Evolutionary conservation across 1,140 invertebrate species (phyloP), one percentile per base, ranked within the genome.

Genomic region (Caligus rogercresseyi): DNA sequence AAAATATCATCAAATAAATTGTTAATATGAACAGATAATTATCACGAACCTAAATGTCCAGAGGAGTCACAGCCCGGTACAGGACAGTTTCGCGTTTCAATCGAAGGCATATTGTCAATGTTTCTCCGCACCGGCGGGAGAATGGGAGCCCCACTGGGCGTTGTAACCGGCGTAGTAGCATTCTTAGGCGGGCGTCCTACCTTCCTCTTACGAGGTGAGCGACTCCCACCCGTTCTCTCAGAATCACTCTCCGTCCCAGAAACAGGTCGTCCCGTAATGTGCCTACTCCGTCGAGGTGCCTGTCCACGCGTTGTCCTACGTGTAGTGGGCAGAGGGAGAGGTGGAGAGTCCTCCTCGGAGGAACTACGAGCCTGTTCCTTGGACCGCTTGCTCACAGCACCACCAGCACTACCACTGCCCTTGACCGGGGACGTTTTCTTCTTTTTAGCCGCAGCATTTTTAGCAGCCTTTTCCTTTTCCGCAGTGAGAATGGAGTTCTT

Each of bases 11-110:
- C n/a, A n/a, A n/a, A n/a, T n/a, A n/a, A n/a, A n/a, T n/a, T n/a
- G n/a, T n/a, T n/a, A n/a, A n/a, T n/a, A n/a, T n/a, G n/a, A n/a
- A n/a, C n/a, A n/a, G n/a, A n/a, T n/a, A n/a, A n/a, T n/a, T n/a
- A n/a, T 43, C n/a, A 11, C 31, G 7, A 43, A 71, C 82, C 83
- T 7, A 95, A 75, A 76, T 95, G 90, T 63, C 91, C 91, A 21
- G 74, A 73, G 19, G 90, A 94, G 72, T 94, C 85, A 72, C 91
- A 96, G 2, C 83, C 83, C 63, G 88, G 81, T 14, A 95, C 76
- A 0, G 87, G 87, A 75, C 91, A 96, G 65, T 83, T 79, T 23
- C 82, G 75, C 67, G 88, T 84, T 66, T 69, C 68, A 25, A 69
- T 68, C n/a, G 67, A 65, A 0, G 67, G 67, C 23, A 67, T 56